These are phyloP conservation scores for Colletes latitarsis DNA, from an alignment of 1,140 invertebrate genomes.

Conservation along the genomic window DNA sequence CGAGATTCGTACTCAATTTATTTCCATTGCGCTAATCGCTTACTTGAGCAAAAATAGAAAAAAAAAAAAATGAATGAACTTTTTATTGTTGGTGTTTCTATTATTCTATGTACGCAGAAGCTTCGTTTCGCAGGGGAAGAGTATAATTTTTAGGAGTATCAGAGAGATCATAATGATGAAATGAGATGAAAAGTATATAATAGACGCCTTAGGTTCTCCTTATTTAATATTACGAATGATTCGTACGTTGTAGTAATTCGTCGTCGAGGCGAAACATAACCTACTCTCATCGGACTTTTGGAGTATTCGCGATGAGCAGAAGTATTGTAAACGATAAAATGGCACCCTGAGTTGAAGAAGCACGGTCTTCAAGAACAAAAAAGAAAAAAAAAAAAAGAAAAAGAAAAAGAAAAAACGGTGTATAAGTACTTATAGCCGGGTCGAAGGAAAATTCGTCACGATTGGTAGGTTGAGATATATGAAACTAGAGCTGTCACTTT, in stretches of 20 bases:
- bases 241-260: background rate
- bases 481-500: no score
- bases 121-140: conserved; percentile 14
- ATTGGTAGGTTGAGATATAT: background rate
- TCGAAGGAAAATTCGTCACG: background rate
- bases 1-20: conserved; percentile 32
- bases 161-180: conserved; percentile 20
- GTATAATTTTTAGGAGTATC: conserved; percentile 24
- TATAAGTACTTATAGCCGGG: conserved; percentile 42
- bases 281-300: conserved; percentile 19
- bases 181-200: conserved; percentile 2
- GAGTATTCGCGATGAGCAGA: conserved; percentile 26
- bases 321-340: conserved; percentile 63
- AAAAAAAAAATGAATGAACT: conserved; percentile 18
- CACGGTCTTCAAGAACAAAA: conserved; percentile 60
- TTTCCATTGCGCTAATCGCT: conserved; percentile 28
- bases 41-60: conserved; percentile 51
- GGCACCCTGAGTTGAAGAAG: conserved; percentile 78
- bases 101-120: conserved; percentile 32
- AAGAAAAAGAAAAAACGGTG: conserved; percentile 12
- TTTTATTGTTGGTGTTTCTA: conserved; percentile 34
- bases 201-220: conserved; percentile 1
- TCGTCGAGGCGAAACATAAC: conserved; percentile 1
- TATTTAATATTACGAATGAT: background rate
- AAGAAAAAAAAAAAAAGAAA: no score